phyloP scores from a whole-genome alignment of 1,140 invertebrate species.

The Orchesella cincta region DNA sequence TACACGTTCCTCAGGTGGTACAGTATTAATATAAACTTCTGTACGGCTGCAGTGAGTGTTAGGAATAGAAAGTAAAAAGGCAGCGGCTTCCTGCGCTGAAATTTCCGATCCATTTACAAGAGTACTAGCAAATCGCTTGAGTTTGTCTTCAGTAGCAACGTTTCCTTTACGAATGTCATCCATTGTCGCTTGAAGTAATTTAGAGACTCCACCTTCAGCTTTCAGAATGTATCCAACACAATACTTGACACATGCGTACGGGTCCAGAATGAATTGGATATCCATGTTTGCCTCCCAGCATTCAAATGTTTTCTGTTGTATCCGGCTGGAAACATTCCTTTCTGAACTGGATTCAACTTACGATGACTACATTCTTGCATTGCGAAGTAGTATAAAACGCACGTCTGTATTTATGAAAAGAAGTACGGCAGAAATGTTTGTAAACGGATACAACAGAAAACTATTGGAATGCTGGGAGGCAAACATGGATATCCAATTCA shows the following conservation, averaged over 20 bases:
- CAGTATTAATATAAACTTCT: constrained; percentile 41
- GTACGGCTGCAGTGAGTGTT: constrained; percentile 43
- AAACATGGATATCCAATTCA: constrained; percentile 54
- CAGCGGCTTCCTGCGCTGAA: constrained; percentile 53
- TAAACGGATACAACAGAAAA: constrained; percentile 52
- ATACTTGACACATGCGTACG: constrained; percentile 51
- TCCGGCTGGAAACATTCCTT: constrained; percentile 27
- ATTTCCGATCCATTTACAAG: constrained; percentile 52
- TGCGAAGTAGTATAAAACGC: constrained; percentile 1
- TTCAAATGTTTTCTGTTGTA: constrained; percentile 49
- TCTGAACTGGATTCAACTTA: background rate
- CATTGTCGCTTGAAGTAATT: constrained; percentile 40
- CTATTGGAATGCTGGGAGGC: constrained; percentile 50
- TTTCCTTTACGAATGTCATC: constrained; percentile 10
- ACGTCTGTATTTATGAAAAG: constrained; percentile 44
- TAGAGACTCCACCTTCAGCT: constrained; percentile 42
- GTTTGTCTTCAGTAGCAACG: constrained; percentile 42
- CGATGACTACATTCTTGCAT: constrained; percentile 20
- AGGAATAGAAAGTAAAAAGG: constrained; percentile 46
- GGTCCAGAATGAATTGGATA: constrained; percentile 52
- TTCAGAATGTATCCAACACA: constrained; percentile 49
- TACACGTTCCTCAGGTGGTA: constrained; percentile 30
- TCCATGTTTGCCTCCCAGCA: constrained; percentile 54
- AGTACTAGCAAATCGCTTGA: constrained; percentile 49
- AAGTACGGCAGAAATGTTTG: constrained; percentile 39